phyloP scores from a whole-genome alignment of 2,888 invertebrate genomes.

The Entomobrya multifasciata region DNA sequence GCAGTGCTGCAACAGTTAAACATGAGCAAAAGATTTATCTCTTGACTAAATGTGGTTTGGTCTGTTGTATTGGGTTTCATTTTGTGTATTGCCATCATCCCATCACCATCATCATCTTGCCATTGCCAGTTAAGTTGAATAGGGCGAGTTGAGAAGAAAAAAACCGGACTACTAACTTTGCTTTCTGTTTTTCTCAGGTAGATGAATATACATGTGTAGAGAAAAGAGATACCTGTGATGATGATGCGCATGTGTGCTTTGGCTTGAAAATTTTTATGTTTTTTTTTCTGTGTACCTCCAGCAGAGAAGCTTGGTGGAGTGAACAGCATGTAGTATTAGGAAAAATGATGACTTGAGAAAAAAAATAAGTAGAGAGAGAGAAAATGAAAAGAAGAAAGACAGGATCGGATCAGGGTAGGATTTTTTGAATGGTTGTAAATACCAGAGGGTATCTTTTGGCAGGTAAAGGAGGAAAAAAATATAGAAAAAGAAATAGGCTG shows the following conservation, averaged over 20 bases:
- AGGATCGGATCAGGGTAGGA: constrained; percentile 75
- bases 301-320: constrained; percentile 68
- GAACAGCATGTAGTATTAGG: constrained; percentile 63
- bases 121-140: too few relatives aligned
- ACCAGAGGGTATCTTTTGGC: constrained; percentile 79
- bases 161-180: too few relatives aligned
- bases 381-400: constrained; percentile 69
- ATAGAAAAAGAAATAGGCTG: constrained; percentile 53
- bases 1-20: constrained; percentile 32
- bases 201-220: too few relatives aligned
- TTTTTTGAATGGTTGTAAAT: constrained; percentile 79
- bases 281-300: constrained; percentile 67
- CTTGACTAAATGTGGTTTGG: constrained; percentile 55
- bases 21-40: constrained; percentile 71
- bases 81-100: neutral
- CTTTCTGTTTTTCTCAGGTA: too few relatives aligned
- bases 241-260: constrained; percentile 17
- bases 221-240: neutral
- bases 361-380: constrained; percentile 40
- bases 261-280: constrained; percentile 42
- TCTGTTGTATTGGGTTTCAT: neutral
- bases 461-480: constrained; percentile 61
- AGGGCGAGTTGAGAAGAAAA: too few relatives aligned
- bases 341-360: constrained; percentile 36
- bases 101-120: neutral